phyloP scores from a whole-genome alignment of 2,888 invertebrate genomes.

The Lepeophtheirus nordmannii region DNA sequence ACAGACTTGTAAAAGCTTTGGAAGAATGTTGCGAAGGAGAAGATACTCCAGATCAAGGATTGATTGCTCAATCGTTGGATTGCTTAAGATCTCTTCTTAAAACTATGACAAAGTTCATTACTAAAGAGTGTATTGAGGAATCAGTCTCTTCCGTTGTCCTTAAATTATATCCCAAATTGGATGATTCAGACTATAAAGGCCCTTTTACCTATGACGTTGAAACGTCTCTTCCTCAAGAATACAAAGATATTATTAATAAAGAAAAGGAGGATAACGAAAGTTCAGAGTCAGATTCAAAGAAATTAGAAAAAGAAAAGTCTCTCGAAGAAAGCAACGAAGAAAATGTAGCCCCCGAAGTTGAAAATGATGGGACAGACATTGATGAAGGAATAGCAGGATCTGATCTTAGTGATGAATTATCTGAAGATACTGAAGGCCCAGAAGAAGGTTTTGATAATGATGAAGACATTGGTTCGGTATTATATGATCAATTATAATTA shows the following conservation, averaged over 20 bases:
- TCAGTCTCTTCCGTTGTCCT: background rate
- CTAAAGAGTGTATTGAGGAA: background rate
- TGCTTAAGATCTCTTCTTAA: background rate
- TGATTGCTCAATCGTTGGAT: background rate
- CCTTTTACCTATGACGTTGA: too few relatives aligned
- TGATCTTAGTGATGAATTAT: background rate
- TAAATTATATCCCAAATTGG: background rate
- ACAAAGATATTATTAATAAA: background rate
- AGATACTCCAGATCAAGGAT: background rate
- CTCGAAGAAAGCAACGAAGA: background rate
- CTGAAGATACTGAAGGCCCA: background rate
- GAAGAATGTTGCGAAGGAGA: background rate
- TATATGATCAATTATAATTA: background rate
- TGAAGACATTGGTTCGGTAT: background rate
- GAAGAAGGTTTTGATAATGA: conserved; percentile 6
- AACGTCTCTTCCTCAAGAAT: too few relatives aligned
- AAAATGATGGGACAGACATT: background rate
- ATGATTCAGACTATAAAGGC: background rate
- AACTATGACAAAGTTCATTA: background rate
- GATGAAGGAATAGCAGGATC: background rate
- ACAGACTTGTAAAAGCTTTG: background rate
- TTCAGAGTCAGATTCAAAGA: background rate
- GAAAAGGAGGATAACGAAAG: background rate
- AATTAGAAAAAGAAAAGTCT: background rate
- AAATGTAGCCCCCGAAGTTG: background rate